phyloP scores from a whole-genome alignment of 2,888 invertebrate genomes.

The Nasonovia ribisnigri region DNA sequence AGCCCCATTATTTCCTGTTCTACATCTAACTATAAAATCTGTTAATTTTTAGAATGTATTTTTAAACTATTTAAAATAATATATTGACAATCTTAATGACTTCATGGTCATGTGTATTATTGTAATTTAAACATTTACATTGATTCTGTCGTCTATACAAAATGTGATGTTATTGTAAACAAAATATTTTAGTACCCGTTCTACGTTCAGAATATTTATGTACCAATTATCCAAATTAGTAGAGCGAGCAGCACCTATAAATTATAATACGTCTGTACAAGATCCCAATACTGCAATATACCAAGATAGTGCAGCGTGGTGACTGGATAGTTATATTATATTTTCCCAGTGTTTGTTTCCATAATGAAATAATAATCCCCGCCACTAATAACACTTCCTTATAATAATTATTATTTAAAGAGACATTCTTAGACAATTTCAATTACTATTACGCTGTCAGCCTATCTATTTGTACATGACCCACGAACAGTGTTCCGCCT shows the following conservation, averaged over 20 bases:
- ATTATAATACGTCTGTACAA: background rate
- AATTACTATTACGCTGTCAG: background rate
- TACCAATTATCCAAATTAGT: background rate
- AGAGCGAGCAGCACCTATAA: background rate
- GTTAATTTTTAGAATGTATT: background rate
- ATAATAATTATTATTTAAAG: background rate
- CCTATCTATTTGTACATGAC: background rate
- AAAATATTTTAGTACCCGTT: constrained; percentile 2
- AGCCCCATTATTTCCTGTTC: background rate
- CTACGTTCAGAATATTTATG: constrained; percentile 5
- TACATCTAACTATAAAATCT: too few species aligned
- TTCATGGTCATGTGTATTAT: background rate
- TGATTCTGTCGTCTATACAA: background rate
- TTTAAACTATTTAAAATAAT: background rate
- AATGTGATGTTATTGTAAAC: background rate
- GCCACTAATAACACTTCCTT: constrained; percentile 19
- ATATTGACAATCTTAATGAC: background rate
- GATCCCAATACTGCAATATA: background rate
- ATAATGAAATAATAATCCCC: constrained; percentile 27
- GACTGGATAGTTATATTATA: background rate
- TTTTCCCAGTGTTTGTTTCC: background rate
- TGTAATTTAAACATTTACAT: background rate
- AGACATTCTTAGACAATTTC: background rate
- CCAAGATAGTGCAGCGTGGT: background rate
- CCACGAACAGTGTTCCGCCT: background rate